Base-by-base conservation (phyloP, 2,797 vertebrate genomes). In the Neosalanx taihuensis region DNA sequence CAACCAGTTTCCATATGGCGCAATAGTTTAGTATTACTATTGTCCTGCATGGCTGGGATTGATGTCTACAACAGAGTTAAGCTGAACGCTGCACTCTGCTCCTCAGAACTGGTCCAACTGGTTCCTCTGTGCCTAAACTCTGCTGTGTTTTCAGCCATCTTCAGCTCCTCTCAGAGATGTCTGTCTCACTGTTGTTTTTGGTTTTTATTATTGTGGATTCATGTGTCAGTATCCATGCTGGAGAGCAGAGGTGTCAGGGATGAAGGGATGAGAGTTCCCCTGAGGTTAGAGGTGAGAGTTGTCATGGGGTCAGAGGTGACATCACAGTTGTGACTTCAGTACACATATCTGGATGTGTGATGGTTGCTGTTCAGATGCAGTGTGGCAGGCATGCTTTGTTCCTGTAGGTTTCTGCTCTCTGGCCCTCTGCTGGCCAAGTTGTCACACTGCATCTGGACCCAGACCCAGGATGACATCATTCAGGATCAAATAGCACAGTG, bases 51-150 rank as follows among this genome's bases (percentile, higher is more conserved):
- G 3, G 4, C n/a, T 59, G 33, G 26, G 2, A 79, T 70, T 49
- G 56, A 37, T 29, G 41, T 41, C 46, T 70, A 29, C 59, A 73
- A 18, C 56, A 59, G 69, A 70, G 69, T 67, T 79, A 26, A 56
- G 46, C 61, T 35, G 51, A 29, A 58, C 53, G 31, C 31, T 9
- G 10, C 46, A 62, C 64, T 65, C 53, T 56, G 13, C 35, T 62
- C 67, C 57, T 13, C 3, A 69, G n/a, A 89, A 91, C 89, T 76
- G 79, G 87, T 88, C 75, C 4, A 67, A 85, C 90, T 73, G 82
- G 89, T 89, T 82, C 83, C 69, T 76, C 81, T 83, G 67, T 79
- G 31, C 29, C 71, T 79, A 53, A 64, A 71, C 69, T 72, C 59
- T 67, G 33, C 76, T 72, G 76, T 12, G 57, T 57, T n/a, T 74